phyloP scores from a whole-genome alignment of 2,113 vertebrate species.

The Leptosomus discolor region DNA sequence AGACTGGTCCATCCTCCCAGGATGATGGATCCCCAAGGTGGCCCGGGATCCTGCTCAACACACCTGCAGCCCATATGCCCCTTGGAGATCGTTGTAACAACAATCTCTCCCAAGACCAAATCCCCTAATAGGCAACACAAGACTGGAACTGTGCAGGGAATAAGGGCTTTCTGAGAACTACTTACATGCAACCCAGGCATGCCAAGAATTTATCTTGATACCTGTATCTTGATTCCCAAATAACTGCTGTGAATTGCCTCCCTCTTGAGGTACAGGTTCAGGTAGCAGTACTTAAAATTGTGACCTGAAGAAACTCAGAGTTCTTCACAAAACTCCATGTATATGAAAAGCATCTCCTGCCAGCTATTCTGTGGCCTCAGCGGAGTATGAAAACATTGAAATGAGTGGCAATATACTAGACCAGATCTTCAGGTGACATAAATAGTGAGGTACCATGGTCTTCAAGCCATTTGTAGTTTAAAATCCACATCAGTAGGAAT shows the following conservation, averaged over 20 bases:
- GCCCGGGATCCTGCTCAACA: neutral
- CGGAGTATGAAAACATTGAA: neutral
- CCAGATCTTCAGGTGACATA: neutral
- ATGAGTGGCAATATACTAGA: neutral
- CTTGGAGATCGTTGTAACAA: neutral
- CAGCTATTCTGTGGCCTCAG: neutral
- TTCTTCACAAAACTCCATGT: neutral
- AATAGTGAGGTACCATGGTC: neutral
- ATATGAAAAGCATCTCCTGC: neutral
- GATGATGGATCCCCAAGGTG: neutral
- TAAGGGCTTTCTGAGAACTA: neutral
- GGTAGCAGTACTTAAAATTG: neutral
- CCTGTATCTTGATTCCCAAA: neutral
- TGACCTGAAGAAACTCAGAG: neutral
- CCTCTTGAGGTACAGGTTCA: neutral
- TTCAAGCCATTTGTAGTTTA: neutral
- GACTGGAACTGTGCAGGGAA: neutral
- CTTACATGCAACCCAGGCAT: neutral
- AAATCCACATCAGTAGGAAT: neutral
- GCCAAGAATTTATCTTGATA: neutral
- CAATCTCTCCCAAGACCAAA: neutral
- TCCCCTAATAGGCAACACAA: neutral
- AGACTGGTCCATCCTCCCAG: neutral
- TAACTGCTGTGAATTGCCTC: neutral
- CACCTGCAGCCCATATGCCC: rapidly evolving